A percentile compares a stretch with the other conserved stretches of the same genome.
Conservation (phyloP, 2,888 invertebrate genomes). For the Augiades crinisus region DNA sequence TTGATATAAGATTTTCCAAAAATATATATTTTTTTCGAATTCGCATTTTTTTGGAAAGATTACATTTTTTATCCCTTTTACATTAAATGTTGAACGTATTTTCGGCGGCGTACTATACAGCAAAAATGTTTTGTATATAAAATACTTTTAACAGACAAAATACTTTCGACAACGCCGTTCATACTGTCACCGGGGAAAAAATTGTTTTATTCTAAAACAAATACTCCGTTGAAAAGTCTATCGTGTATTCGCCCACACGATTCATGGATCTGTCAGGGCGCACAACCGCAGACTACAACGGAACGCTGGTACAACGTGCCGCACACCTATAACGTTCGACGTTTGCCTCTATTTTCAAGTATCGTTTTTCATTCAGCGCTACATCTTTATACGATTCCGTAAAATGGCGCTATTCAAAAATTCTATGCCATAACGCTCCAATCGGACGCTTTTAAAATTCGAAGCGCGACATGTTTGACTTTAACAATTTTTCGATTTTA, state of each 20-base stretch:
- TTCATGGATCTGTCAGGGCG: slow-evolving; percentile 63
- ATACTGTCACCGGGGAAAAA: slow-evolving; percentile 2
- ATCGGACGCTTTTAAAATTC: slow-evolving; percentile 23
- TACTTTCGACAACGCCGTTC: not conserved
- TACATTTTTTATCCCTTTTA: too few species aligned
- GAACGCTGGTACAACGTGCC: slow-evolving; percentile 35
- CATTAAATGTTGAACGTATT: too few species aligned
- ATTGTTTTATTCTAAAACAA: slow-evolving; percentile 51
- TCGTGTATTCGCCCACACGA: slow-evolving; percentile 58
- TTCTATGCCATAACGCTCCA: slow-evolving; percentile 23
- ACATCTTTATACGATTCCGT: slow-evolving; percentile 24
- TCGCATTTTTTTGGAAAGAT: too few species aligned
- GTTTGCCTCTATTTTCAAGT: slow-evolving; percentile 25
- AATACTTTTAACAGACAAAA: not conserved
- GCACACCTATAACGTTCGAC: slow-evolving; percentile 22
- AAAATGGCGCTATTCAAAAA: slow-evolving; percentile 24
- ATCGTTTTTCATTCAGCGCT: slow-evolving; percentile 25
- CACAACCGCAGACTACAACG: slow-evolving; percentile 63
- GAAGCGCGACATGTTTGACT: slow-evolving; percentile 17
- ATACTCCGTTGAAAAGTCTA: slow-evolving; percentile 63
- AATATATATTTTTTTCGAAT: too few species aligned
- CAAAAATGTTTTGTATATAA: too few species aligned
- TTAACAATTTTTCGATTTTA: slow-evolving; percentile 12
- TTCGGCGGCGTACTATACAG: too few species aligned
- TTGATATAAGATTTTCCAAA: too few species aligned